Evolutionary conservation across 2,113 vertebrate genomes (phyloP).

Genomic region (Eleginops maclovinus): DNA sequence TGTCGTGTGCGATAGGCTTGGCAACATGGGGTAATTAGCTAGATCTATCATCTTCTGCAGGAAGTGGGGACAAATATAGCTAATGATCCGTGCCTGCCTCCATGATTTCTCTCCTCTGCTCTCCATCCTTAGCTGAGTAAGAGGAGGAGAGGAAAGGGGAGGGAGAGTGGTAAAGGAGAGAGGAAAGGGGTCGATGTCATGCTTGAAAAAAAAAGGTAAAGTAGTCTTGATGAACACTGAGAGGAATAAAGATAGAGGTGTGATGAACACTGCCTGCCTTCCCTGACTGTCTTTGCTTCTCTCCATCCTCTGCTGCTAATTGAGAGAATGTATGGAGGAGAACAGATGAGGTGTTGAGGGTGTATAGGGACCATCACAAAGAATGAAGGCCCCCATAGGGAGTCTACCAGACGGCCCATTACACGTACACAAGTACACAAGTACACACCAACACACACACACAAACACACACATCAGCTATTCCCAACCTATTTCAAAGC

Average conservation of each 20-base stretch:
- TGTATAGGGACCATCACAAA: slow-evolving; percentile 83
- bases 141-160: slow-evolving; percentile 35
- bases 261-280: slow-evolving; percentile 15
- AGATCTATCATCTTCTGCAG: slow-evolving; percentile 84
- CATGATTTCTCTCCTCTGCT: slow-evolving; percentile 77
- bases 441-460: slow-evolving; percentile 54
- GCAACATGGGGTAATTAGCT: slow-evolving; percentile 82
- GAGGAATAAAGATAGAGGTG: slow-evolving; percentile 20
- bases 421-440: slow-evolving; percentile 45
- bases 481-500: slow-evolving; percentile 52
- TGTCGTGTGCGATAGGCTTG: slow-evolving; percentile 75
- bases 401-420: slow-evolving; percentile 75
- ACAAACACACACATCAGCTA: slow-evolving; percentile 14
- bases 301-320: slow-evolving; percentile 80
- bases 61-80: slow-evolving; percentile 84
- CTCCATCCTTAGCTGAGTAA: slow-evolving; percentile 67
- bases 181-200: slow-evolving; percentile 22
- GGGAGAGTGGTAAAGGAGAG: slow-evolving; percentile 13
- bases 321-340: slow-evolving; percentile 83
- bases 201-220: slow-evolving; percentile 34
- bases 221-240: slow-evolving; percentile 31
- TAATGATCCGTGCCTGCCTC: slow-evolving; percentile 83
- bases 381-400: slow-evolving; percentile 85
- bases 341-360: slow-evolving; percentile 87
- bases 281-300: slow-evolving; percentile 29